A percentile compares a stretch with the other conserved stretches of the same genome.
Evolutionary conservation across 2,797 vertebrate genomes (phyloP).

Genomic region (Bradypodion ventrale): DNA sequence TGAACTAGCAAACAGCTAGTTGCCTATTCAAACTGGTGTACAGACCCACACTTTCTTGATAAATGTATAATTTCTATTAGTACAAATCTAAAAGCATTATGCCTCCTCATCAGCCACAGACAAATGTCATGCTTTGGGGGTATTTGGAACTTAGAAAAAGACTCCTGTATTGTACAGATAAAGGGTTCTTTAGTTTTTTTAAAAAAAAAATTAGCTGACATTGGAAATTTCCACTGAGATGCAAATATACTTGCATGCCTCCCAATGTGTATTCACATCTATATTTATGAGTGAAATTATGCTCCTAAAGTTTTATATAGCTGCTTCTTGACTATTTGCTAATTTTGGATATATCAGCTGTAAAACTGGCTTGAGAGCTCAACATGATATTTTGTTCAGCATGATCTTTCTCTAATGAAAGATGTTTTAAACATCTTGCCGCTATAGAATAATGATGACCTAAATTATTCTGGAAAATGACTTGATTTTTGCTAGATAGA

Average conservation of each 20-base stretch:
- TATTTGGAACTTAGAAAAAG: not conserved
- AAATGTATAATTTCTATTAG: not conserved
- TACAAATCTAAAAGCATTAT: not conserved
- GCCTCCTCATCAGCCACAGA: not conserved
- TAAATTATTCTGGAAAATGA: not conserved
- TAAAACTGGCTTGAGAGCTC: not conserved
- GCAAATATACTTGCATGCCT: not conserved
- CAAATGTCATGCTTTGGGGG: not conserved
- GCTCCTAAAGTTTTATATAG: not conserved
- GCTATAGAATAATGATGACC: not conserved
- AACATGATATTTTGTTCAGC: not conserved
- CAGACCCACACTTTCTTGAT: not conserved
- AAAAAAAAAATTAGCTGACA: not conserved
- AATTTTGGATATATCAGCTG: not conserved
- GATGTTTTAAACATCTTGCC: not conserved
- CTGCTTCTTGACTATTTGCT: not conserved
- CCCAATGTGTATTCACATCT: not conserved
- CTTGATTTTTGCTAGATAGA: not conserved
- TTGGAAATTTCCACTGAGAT: not conserved
- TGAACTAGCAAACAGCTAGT: not conserved
- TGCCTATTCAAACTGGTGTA: not conserved
- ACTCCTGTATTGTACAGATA: not conserved
- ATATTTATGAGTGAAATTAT: too few relatives aligned
- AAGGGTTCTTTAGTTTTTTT: not conserved
- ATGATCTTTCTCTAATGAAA: not conserved